Evolutionary conservation across 2,797 vertebrate species (phyloP).

Genomic region (Sebastes jordani): DNA sequence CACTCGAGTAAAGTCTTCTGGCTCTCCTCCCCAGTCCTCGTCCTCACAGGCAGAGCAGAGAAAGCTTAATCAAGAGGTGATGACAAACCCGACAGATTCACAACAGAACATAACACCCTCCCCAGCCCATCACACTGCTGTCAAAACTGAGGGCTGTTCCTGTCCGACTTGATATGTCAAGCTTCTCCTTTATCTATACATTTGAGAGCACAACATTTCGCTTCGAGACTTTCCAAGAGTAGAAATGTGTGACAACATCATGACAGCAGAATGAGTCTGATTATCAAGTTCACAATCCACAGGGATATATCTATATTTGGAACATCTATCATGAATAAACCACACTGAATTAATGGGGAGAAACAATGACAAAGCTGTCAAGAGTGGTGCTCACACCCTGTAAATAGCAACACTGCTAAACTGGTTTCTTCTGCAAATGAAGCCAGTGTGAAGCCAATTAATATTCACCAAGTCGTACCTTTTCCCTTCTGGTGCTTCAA

Average conservation of each 20-base stretch:
- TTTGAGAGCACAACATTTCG: neutral
- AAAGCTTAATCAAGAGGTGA: conserved; percentile 67
- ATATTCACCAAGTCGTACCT: neutral
- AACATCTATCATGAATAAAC: conserved; percentile 32
- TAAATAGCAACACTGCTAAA: conserved; percentile 30
- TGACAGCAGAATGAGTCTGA: neutral
- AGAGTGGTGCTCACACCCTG: conserved; percentile 7
- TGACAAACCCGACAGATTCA: conserved; percentile 58
- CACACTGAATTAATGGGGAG: conserved; percentile 13
- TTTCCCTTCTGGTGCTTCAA: neutral
- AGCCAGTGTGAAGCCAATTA: neutral
- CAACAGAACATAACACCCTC: conserved; percentile 59
- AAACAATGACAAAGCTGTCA: conserved; percentile 14
- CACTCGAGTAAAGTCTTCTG: neutral
- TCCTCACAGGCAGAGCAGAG: conserved; percentile 54
- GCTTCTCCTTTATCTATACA: neutral
- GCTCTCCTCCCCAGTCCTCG: neutral
- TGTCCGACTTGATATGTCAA: conserved; percentile 60
- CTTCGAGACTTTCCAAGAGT: neutral
- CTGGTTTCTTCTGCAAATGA: conserved; percentile 18
- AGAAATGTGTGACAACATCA: neutral
- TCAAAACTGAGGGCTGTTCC: conserved; percentile 50
- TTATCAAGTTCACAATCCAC: conserved; percentile 4
- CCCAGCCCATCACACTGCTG: conserved; percentile 28
- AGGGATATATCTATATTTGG: conserved; percentile 4